Base-by-base conservation (phyloP, 2,113 vertebrate species). In the Oreotrochilus melanogaster region DNA sequence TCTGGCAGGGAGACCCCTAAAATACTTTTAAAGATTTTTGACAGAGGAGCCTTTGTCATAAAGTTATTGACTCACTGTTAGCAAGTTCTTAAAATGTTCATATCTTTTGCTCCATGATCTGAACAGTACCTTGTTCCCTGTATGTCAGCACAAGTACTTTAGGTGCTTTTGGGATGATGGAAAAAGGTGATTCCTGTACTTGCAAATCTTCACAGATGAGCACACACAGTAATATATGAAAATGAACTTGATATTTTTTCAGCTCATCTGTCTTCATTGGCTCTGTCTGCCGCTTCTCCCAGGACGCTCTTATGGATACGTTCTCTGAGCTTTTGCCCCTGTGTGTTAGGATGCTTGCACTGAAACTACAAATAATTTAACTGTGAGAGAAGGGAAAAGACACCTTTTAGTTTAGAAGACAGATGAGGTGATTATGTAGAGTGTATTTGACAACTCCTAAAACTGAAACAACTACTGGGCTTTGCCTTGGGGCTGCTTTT, bases 261-360 rank as follows among this genome's bases (percentile, higher is more conserved):
- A 0, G 5, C 28, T 62, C 35, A 2, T 5, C 42, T 48, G 0
- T 84, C 70, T 75, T 35, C 30, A 8, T 42, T 47, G 53, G 48
- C 31, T 67, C 66, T 73, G 12, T 70, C 51, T 93, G 67, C 60
- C 28, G 2, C 50, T 93, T 83, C 69, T 78, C 24, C 58, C 24
- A 9, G 54, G 47, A 39, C 10, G 7, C 62, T 67, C 19, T 51
- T 31, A 23, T 24, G 30, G 30, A 48, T 33, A 74, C 37, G 8
- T 15, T 48, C 39, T 30, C 58, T 76, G 82, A 85, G 54, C 50
- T 67, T 79, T 93, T 50, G 21, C 48, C 31, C 50, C 30, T 3
- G 0, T 84, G 45, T 6, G 4, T 83, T 62, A 58, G 22, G 51
- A 71, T 50, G 60, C n/a, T 73, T 88, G 89, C 85, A 82, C 73